A percentile compares a stretch with the other conserved stretches of the same genome.
phyloP scores from a whole-genome alignment of 2,888 invertebrate genomes.

The Myopa tessellatipennis region DNA sequence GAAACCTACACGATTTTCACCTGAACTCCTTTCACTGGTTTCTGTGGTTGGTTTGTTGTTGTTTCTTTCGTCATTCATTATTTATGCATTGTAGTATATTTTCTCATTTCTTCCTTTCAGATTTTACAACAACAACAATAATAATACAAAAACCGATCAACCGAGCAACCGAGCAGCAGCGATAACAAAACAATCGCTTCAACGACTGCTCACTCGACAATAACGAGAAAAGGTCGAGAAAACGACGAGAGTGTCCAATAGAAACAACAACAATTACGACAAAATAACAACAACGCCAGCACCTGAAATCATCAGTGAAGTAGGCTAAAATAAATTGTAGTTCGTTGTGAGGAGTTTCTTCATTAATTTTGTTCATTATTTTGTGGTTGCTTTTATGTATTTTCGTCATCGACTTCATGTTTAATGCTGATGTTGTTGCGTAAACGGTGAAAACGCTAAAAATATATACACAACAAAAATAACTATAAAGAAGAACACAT shows the following conservation, averaged over 20 bases:
- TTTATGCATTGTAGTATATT: background rate
- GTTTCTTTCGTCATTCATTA: background rate
- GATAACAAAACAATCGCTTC: conserved; percentile 12
- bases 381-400: no score
- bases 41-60: background rate
- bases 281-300: conserved; percentile 18
- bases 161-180: background rate
- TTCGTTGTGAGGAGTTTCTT: background rate
- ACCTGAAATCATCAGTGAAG: background rate
- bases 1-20: no score
- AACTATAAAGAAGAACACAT: no score
- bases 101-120: background rate
- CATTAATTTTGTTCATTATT: no score
- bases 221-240: conserved; percentile 10
- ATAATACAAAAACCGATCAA: conserved; percentile 10
- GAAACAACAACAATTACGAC: conserved; percentile 16
- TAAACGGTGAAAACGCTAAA: no score
- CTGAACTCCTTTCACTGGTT: background rate
- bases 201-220: conserved; percentile 19
- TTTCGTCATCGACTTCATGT: no score
- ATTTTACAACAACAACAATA: conserved; percentile 12
- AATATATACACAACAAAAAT: no score
- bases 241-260: background rate
- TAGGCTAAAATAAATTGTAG: background rate
- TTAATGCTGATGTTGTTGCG: no score